phyloP scores from a whole-genome alignment of 35 echinoderm and acorn worm genomes.

The Acanthaster planci region DNA sequence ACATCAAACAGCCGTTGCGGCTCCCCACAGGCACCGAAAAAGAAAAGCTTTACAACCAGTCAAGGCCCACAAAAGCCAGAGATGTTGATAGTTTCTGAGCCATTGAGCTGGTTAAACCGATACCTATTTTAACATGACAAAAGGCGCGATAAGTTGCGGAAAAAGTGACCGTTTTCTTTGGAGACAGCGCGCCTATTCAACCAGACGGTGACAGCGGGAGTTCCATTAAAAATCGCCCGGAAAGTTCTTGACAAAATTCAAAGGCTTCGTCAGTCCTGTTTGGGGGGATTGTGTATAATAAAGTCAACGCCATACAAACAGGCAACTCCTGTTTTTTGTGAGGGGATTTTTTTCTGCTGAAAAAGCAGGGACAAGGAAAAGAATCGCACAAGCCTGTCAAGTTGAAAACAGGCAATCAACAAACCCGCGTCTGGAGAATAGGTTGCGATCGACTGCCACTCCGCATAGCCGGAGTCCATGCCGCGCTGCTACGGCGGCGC shows the following conservation, averaged over 20 bases:
- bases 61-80: constrained; percentile 13
- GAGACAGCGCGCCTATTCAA: background rate
- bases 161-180: constrained; percentile 16
- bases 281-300: constrained; percentile 10
- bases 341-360: background rate
- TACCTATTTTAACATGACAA: constrained; percentile 27
- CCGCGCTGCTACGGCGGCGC: no score
- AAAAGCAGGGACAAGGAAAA: background rate
- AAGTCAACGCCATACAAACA: constrained; percentile 1
- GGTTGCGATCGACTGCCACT: background rate
- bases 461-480: background rate
- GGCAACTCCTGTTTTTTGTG: background rate
- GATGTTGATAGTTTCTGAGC: constrained; percentile 14
- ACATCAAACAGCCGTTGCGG: background rate
- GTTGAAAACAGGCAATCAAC: background rate
- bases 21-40: background rate
- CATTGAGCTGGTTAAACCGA: constrained; percentile 53
- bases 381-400: background rate
- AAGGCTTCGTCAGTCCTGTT: background rate
- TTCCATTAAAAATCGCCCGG: constrained; percentile 1
- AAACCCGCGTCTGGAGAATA: background rate
- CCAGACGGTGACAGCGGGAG: background rate
- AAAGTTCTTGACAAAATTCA: constrained; percentile 4
- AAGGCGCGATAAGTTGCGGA: constrained; percentile 11
- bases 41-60: background rate